Conservation (phyloP, 2,797 vertebrate species). For the Arnoldichthys spilopterus region DNA sequence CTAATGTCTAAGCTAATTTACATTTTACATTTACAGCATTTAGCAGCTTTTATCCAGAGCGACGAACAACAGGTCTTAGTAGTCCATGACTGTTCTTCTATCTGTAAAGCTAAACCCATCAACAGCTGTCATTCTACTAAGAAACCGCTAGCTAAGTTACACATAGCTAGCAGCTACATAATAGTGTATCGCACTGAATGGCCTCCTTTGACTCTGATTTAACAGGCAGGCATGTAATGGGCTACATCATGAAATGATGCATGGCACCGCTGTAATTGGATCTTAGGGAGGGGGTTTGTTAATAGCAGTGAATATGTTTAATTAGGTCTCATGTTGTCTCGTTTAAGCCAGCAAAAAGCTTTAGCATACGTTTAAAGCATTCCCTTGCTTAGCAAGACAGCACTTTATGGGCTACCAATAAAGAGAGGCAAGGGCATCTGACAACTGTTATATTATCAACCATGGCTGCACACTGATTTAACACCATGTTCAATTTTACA, state of each 20-base stretch:
- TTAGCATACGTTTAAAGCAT: neutral
- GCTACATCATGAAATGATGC: neutral
- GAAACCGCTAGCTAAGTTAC: neutral
- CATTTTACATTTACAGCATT: too few species aligned
- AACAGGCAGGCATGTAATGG: neutral
- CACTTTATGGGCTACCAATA: neutral
- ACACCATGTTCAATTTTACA: constrained; percentile 4
- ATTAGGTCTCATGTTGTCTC: neutral
- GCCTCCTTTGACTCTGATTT: neutral
- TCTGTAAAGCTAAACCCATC: too few species aligned
- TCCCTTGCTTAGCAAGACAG: neutral
- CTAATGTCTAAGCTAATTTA: too few species aligned
- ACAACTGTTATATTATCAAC: neutral
- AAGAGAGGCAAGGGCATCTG: neutral
- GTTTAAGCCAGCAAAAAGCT: neutral
- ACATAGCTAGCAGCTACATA: neutral
- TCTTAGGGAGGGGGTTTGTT: neutral
- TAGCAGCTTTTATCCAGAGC: too few species aligned
- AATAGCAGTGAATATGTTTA: neutral
- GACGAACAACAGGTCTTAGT: too few species aligned
- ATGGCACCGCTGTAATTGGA: neutral
- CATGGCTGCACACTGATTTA: constrained; percentile 7
- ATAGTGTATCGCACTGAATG: neutral
- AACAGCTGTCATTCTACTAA: too few species aligned
- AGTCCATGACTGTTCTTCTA: too few species aligned